Conservation (phyloP, 2,113 vertebrate species). For the Gymnorhina tibicen region DNA sequence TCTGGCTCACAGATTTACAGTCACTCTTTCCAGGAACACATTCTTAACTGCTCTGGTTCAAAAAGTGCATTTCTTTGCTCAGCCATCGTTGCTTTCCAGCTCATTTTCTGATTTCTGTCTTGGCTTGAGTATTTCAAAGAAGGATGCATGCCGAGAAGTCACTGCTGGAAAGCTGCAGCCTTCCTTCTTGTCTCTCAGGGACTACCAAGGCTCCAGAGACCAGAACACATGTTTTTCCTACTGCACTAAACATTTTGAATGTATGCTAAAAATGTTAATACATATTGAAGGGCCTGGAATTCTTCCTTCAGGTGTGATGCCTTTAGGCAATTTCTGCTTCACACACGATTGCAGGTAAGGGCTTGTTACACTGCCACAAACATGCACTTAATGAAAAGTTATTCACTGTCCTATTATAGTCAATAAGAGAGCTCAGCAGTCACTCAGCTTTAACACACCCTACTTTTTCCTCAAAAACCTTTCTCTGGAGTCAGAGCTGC, state of each 20-base stretch:
- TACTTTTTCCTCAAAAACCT: background rate
- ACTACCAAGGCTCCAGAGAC: background rate
- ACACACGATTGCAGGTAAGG: constrained; percentile 49
- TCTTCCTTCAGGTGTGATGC: constrained; percentile 60
- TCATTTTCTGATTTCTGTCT: background rate
- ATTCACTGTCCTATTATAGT: constrained; percentile 17
- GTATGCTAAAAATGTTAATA: constrained; percentile 59
- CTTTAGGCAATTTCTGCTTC: constrained; percentile 60
- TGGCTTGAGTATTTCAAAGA: background rate
- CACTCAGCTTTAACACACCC: background rate
- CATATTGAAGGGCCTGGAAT: constrained; percentile 57
- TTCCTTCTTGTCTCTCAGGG: background rate
- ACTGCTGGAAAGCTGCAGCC: background rate
- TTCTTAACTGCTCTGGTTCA: background rate
- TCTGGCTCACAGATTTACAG: background rate
- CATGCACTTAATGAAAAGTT: constrained; percentile 55
- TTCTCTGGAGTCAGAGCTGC: background rate
- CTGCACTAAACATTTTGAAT: background rate
- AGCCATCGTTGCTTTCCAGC: background rate
- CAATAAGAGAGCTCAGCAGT: constrained; percentile 25
- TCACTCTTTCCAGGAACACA: background rate
- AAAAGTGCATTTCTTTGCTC: background rate
- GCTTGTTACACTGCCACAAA: constrained; percentile 55
- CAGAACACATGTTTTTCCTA: background rate
- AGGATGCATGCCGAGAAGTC: background rate